Conservation (phyloP, 2,113 vertebrate genomes). For the Aptenodytes patagonicus region DNA sequence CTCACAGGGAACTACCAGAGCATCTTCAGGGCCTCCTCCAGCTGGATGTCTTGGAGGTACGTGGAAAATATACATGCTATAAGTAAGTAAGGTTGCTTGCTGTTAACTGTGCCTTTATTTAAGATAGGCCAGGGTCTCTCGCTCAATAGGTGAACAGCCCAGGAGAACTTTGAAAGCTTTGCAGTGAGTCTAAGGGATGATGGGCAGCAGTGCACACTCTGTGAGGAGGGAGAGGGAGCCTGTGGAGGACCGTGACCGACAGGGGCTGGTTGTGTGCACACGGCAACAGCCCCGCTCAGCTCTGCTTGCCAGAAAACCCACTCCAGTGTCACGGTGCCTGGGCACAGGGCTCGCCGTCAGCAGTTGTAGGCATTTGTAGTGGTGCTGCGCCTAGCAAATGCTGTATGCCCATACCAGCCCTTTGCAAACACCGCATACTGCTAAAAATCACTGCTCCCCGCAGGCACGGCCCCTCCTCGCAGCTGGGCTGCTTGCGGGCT, state of each 20-base stretch:
- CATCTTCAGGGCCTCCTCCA: not conserved
- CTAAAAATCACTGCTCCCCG: not conserved
- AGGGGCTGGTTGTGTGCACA: too few species aligned
- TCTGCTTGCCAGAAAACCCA: not conserved
- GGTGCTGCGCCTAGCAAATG: not conserved
- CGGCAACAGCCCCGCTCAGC: rapidly evolving
- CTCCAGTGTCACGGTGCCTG: not conserved
- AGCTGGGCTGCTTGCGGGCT: not conserved
- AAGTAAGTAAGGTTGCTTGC: not conserved
- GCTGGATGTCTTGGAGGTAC: not conserved
- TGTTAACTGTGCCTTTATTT: not conserved
- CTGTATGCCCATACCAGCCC: not conserved
- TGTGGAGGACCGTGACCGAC: rapidly evolving
- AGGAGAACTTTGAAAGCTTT: not conserved
- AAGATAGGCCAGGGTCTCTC: not conserved
- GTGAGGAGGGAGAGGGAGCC: not conserved
- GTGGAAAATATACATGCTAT: not conserved
- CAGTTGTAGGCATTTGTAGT: not conserved
- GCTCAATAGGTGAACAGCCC: not conserved
- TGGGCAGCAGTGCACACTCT: not conserved
- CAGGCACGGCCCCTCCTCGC: not conserved
- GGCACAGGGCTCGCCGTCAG: not conserved
- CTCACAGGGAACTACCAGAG: not conserved
- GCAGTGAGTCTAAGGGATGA: not conserved
- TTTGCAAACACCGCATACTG: too few species aligned